phyloP scores from a whole-genome alignment of 2,797 vertebrate species.

The Pseudopleuronectes americanus region DNA sequence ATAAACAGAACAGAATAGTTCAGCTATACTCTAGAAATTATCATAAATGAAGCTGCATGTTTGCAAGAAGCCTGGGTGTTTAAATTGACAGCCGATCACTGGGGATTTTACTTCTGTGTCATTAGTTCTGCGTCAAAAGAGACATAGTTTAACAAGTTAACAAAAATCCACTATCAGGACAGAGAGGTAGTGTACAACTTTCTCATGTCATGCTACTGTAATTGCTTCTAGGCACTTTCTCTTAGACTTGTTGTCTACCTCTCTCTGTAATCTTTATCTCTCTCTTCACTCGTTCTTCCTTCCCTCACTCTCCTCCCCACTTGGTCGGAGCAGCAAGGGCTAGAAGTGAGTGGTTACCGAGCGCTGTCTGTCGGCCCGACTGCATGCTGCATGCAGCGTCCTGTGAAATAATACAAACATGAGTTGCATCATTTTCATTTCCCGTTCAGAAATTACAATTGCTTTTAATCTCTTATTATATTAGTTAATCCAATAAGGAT shows the following conservation, averaged over 20 bases:
- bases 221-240: slow-evolving; percentile 16
- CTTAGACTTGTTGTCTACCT: slow-evolving; percentile 25
- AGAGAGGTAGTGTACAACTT: background rate
- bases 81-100: background rate
- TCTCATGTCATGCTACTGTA: background rate
- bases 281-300: slow-evolving; percentile 65
- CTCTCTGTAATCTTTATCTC: slow-evolving; percentile 25
- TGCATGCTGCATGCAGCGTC: slow-evolving; percentile 73
- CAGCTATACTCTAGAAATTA: no score
- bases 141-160: slow-evolving; percentile 1
- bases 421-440: slow-evolving; percentile 26
- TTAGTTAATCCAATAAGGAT: background rate
- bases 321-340: slow-evolving; percentile 94
- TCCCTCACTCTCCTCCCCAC: slow-evolving; percentile 70
- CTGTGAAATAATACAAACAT: slow-evolving; percentile 47
- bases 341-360: slow-evolving; percentile 94
- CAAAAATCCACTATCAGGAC: background rate
- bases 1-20: background rate
- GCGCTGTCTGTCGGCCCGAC: slow-evolving; percentile 36
- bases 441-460: background rate
- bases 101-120: background rate
- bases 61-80: background rate
- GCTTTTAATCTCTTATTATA: background rate
- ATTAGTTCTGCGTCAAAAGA: background rate
- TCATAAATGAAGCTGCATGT: background rate